Evolutionary conservation across 1,140 invertebrate genomes (phyloP).

Genomic region (Telenomus remus): DNA sequence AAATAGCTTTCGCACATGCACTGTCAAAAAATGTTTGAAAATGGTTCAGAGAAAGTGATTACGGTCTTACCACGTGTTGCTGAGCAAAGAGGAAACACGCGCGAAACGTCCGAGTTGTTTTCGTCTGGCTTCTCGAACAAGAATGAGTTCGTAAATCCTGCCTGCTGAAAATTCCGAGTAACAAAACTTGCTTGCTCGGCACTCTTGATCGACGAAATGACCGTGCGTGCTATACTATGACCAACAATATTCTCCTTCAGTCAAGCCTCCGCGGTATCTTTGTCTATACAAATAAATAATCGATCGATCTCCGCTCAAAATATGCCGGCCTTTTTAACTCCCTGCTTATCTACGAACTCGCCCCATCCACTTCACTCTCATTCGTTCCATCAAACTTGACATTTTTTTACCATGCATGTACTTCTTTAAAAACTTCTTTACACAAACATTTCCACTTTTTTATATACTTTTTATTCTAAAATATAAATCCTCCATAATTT

Average conservation of each 20-base stretch:
- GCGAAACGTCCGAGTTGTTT: slow-evolving; percentile 30
- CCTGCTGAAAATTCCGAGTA: slow-evolving; percentile 22
- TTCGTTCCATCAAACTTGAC: not conserved
- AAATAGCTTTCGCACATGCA: not conserved
- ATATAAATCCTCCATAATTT: too few relatives aligned
- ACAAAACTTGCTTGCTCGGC: slow-evolving; percentile 23
- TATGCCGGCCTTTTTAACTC: slow-evolving; percentile 1
- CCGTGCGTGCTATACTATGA: not conserved
- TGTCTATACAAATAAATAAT: slow-evolving; percentile 11
- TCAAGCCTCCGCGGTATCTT: slow-evolving; percentile 12
- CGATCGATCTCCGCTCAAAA: slow-evolving; percentile 12
- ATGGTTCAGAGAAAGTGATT: not conserved
- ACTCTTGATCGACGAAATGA: not conserved
- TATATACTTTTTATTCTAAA: too few relatives aligned
- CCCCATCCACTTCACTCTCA: not conserved
- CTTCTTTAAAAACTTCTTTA: too few relatives aligned
- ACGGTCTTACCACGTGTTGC: slow-evolving; percentile 22
- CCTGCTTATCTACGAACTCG: not conserved
- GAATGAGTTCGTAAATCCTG: slow-evolving; percentile 34
- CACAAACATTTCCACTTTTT: too few relatives aligned
- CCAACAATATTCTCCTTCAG: slow-evolving; percentile 9
- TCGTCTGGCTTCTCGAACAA: slow-evolving; percentile 33
- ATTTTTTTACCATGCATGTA: too few relatives aligned
- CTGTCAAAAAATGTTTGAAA: too few relatives aligned
- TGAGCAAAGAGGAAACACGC: slow-evolving; percentile 1